Evolutionary conservation across 2,888 invertebrate species (phyloP).

Genomic region (Tribolium freemani): DNA sequence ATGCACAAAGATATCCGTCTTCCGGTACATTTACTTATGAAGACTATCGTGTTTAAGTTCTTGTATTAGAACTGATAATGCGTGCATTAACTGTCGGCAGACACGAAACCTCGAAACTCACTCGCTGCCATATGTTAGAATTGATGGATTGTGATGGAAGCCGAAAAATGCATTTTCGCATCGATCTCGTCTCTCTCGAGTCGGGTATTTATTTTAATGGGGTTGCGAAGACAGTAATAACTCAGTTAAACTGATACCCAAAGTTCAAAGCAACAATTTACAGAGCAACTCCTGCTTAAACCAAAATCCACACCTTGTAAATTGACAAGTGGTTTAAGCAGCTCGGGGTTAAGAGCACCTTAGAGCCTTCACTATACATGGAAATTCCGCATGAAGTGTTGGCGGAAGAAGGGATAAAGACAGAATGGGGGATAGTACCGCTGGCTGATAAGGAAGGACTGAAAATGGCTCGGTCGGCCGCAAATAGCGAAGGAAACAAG

Average conservation of each 20-base stretch:
- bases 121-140: background rate
- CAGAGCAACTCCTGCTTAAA: conserved; percentile 52
- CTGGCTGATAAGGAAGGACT: conserved; percentile 59
- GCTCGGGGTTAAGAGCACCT: conserved; percentile 58
- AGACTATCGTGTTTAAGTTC: conserved; percentile 63
- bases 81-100: conserved; percentile 57
- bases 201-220: conserved; percentile 36
- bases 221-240: conserved; percentile 37
- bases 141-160: conserved; percentile 7
- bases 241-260: conserved; percentile 46
- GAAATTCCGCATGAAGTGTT: conserved; percentile 61
- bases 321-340: conserved; percentile 62
- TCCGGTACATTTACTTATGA: conserved; percentile 66
- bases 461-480: conserved; percentile 65
- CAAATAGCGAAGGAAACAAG: conserved; percentile 67
- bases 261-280: conserved; percentile 59
- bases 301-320: conserved; percentile 60
- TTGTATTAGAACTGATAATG: conserved; percentile 59
- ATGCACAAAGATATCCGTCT: conserved; percentile 67
- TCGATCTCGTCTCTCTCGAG: background rate
- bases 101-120: conserved; percentile 53
- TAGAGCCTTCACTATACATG: conserved; percentile 58
- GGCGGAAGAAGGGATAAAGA: conserved; percentile 60
- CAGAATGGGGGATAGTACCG: conserved; percentile 55
- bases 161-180: conserved; percentile 10